These are phyloP conservation scores for Tinamus guttatus DNA, from an alignment of 2,113 vertebrate genomes.

Conservation along the genomic window DNA sequence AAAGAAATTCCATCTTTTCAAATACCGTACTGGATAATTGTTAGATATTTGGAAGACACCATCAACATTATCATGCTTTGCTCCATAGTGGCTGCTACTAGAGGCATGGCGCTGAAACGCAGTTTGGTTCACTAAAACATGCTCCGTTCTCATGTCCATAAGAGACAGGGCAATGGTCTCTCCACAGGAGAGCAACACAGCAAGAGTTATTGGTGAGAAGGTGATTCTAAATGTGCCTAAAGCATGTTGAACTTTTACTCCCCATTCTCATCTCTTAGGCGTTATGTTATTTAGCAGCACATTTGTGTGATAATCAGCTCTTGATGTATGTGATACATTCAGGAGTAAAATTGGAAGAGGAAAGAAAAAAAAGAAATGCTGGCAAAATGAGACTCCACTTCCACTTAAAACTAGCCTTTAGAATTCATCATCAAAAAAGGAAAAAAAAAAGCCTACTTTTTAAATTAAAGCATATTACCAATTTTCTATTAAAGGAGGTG, in stretches of 20 bases:
- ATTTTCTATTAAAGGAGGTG: neutral
- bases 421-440: neutral
- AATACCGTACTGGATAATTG: neutral
- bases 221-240: neutral
- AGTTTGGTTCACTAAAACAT: neutral
- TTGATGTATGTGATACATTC: neutral
- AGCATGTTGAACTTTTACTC: neutral
- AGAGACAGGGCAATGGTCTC: neutral
- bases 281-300: neutral
- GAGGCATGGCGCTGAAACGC: neutral
- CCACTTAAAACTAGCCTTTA: neutral
- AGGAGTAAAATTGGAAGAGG: neutral
- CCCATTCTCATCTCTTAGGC: neutral
- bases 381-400: neutral
- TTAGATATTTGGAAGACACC: neutral
- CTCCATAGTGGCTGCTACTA: neutral
- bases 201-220: neutral
- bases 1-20: neutral
- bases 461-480: neutral
- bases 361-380: fast-evolving
- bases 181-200: neutral
- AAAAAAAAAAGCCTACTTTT: neutral
- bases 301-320: neutral
- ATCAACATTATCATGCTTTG: neutral
- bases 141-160: neutral